A percentile compares a stretch with the other conserved stretches of the same genome.
Conservation (phyloP, 2,113 vertebrate genomes). For the Pleuronectes platessa region DNA sequence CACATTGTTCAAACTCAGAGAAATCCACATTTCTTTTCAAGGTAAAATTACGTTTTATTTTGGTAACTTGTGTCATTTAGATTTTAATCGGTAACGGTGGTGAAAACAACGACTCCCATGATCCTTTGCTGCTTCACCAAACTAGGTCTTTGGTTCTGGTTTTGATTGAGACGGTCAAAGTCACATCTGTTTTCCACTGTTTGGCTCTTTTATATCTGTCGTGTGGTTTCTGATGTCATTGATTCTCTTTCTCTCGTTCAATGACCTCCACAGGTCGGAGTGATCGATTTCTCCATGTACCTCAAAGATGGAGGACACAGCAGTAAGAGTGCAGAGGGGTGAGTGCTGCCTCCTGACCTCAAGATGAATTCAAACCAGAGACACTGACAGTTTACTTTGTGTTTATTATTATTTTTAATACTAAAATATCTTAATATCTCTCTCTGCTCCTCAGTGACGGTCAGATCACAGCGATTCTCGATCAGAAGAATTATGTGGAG, state of each 20-base stretch:
- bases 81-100: too few species aligned
- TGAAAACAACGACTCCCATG: too few species aligned
- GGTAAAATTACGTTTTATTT: too few species aligned
- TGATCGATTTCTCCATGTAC: constrained; percentile 99
- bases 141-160: too few species aligned
- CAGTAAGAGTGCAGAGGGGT: constrained; percentile 96
- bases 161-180: too few species aligned
- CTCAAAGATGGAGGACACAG: constrained; percentile 95
- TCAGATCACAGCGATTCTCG: constrained; percentile 97
- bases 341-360: constrained; percentile 57
- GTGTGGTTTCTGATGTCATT: too few species aligned
- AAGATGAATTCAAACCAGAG: neutral
- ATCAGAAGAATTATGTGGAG: constrained; percentile 99
- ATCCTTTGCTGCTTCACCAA: too few species aligned
- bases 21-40: too few species aligned
- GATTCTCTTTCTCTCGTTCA: neutral
- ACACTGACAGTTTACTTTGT: neutral
- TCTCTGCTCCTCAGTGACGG: constrained; percentile 83
- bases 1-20: too few species aligned
- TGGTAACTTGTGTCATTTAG: too few species aligned
- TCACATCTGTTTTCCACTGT: too few species aligned
- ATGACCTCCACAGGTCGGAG: constrained; percentile 88
- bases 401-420: neutral
- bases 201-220: too few species aligned
- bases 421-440: neutral